Base-by-base conservation (phyloP, 2,797 vertebrate species). In the Vipera latastei region DNA sequence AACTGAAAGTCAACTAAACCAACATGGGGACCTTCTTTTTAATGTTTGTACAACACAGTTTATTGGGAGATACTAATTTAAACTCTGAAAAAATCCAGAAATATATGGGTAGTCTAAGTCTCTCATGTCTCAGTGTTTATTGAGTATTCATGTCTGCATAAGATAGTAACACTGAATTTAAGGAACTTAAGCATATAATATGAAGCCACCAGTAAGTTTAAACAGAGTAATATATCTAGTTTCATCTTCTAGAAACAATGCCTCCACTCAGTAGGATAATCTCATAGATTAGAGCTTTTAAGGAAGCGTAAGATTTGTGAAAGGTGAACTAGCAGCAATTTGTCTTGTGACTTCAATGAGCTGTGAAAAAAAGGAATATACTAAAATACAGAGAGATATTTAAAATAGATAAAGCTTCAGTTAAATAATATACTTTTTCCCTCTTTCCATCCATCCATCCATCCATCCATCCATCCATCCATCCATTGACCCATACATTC, bases 221-320 rank as follows among this genome's bases (percentile, higher is more conserved):
- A 92, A 90, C 57, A 5, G 44, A 51, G 38, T 63, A 44, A 59
- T 94, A 55, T 91, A 28, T 90, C 95, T 28, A 59, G 2, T 8
- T 60, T 60, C 18, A 44, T 59, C 96, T 96, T 97, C 92, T 94
- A 96, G 95, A 90, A 83, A 25, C 38, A 83, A 83, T 25, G 73
- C 4, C 2, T 48, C 20, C 12, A 38, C 32, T 60, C 61, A 65
- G 11, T 53, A 89, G 89, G 48, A n/a, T 69, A 90, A 90, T 22
- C 5, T 20, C 16, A 51, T 14, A 90, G n/a, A 88, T 20, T 73
- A 38, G 2, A 88, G 14, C 5, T 69, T 26, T 92, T 44, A 88
- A 88, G 61, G 53, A 48, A 88, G 32, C 0, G 0, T 86, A 53
- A 63, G 48, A 25, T 14, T 69, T 91, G 32, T 92, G 63, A 73